Base-by-base conservation (phyloP, 1,140 invertebrate species). In the Uloborus diversus region DNA sequence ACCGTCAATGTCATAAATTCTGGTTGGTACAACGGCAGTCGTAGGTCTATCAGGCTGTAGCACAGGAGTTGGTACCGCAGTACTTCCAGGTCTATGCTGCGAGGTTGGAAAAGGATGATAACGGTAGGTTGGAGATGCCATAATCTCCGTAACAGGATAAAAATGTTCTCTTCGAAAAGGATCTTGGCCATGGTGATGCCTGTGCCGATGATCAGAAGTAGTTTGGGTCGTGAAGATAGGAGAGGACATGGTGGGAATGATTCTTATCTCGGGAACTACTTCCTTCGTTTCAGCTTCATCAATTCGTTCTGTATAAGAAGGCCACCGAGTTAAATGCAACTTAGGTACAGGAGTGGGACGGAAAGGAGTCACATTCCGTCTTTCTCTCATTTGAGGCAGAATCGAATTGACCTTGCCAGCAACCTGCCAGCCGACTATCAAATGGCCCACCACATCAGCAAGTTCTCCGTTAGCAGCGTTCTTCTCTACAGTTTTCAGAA, bases 401-500 rank as follows among this genome's bases (percentile, higher is more conserved):
- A 49, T 13, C 9, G 25, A 62, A 85, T 53, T 49, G n/a, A 23
- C 47, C 11, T 49, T n/a, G 14, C 64, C 32, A 13, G 51, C 25
- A 1, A 92, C 88, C 64, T 90, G 88, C 91, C 92, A 93, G 1
- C 90, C 89, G 32, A 91, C 85, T 1, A 93, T 89, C 5, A 91
- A 90, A 76, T 90, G 85, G 32, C 90, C 88, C 49, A 92, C 82
- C 7, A 90, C 86, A 82, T 90, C 88, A 13, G 90, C 87, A 30
- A 93, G 85, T 1, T 89, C 90, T 0, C 92, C 92, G 82, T 92
- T 91, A 7, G 87, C 87, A 0, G 90, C 89, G 79, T 90, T 89
- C 20, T 89, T 87, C 37, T 91, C 89, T 14, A 93, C 84, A 56
- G 90, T 89, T 25, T 90, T 88, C 7, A 93, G 86, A 20, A 89